A percentile compares a stretch with the other conserved stretches of the same genome.
These are phyloP conservation scores for Mamestra brassicae DNA, from an alignment of 2,888 invertebrate species.

Conservation along the genomic window DNA sequence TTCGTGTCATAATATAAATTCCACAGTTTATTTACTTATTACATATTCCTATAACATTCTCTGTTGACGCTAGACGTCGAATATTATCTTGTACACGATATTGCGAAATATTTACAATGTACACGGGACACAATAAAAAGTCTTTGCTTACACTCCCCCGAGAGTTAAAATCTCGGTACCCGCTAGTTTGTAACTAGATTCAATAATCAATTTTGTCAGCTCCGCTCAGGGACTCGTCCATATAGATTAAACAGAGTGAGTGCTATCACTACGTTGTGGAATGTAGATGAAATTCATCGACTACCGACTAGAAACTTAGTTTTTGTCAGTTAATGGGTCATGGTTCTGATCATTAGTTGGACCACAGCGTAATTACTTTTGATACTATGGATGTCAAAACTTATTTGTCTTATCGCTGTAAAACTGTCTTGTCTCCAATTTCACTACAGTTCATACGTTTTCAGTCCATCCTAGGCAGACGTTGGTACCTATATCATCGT, in stretches of 20 bases:
- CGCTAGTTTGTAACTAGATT: slow-evolving; percentile 89
- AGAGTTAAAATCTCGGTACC: slow-evolving; percentile 78
- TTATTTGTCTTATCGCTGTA: not conserved
- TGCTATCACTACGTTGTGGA: slow-evolving; percentile 13
- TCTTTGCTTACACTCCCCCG: slow-evolving; percentile 38
- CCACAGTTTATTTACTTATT: slow-evolving; percentile 57
- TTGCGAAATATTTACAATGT: slow-evolving; percentile 29
- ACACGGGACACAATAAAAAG: slow-evolving; percentile 46
- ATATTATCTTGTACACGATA: slow-evolving; percentile 27
- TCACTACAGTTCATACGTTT: slow-evolving; percentile 11
- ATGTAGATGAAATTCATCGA: slow-evolving; percentile 34
- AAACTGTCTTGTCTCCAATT: not conserved
- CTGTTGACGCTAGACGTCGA: slow-evolving; percentile 30
- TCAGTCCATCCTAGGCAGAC: not conserved
- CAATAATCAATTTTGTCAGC: slow-evolving; percentile 88
- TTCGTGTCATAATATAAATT: slow-evolving; percentile 50
- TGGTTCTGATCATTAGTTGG: not conserved
- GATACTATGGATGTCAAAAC: not conserved
- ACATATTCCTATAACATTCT: slow-evolving; percentile 38
- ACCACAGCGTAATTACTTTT: not conserved
- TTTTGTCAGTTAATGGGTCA: slow-evolving; percentile 11
- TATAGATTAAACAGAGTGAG: slow-evolving; percentile 60
- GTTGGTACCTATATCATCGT: slow-evolving; percentile 25
- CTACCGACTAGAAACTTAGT: slow-evolving; percentile 8
- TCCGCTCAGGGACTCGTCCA: slow-evolving; percentile 71